phyloP scores from a whole-genome alignment of 2,888 invertebrate genomes.

The Dynastes tityus region DNA sequence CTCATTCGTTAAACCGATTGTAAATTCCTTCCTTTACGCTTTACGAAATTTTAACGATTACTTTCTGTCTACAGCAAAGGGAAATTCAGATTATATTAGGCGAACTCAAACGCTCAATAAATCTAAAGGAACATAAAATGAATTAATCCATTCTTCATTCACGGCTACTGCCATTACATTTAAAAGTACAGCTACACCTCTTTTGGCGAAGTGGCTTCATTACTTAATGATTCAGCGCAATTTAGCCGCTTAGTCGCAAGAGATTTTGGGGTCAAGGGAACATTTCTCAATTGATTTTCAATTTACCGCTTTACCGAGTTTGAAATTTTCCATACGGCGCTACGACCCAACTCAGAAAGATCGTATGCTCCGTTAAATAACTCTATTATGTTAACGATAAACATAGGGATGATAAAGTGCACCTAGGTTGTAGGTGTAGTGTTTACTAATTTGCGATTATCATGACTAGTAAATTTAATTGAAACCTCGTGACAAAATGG shows the following conservation, averaged over 20 bases:
- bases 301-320: constrained; percentile 18
- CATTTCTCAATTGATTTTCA: constrained; percentile 32
- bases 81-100: no score
- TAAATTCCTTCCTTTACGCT: no score
- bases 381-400: constrained; percentile 1
- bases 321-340: constrained; percentile 15
- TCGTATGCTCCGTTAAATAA: constrained; percentile 4
- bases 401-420: not conserved
- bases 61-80: no score
- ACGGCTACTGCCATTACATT: no score
- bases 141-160: no score
- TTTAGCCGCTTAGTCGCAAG: not conserved
- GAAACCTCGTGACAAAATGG: no score
- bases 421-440: not conserved
- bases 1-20: no score
- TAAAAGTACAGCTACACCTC: not conserved
- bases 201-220: not conserved
- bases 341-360: not conserved
- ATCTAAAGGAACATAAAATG: no score
- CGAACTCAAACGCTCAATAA: no score
- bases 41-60: no score
- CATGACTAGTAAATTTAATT: no score
- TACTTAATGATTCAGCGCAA: not conserved
- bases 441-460: no score
- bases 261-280: constrained; percentile 13